Evolutionary conservation across 2,888 invertebrate species (phyloP).

Genomic region (Caradrina clavipalpis): DNA sequence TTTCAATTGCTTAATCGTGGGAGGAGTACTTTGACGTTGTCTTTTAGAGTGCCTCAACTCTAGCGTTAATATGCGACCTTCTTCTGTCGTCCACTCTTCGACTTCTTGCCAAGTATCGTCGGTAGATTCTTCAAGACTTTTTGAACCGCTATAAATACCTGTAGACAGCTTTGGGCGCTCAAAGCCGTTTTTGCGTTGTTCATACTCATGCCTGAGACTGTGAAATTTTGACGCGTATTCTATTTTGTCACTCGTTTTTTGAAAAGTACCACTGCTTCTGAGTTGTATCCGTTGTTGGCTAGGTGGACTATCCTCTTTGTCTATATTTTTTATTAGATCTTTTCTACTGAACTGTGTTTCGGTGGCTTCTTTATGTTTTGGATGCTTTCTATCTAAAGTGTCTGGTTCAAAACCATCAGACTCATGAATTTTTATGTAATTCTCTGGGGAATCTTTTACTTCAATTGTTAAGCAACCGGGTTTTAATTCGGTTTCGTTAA

Average conservation of each 20-base stretch:
- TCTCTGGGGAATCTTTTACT: conserved; percentile 95
- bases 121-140: conserved; percentile 74
- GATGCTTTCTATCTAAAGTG: conserved; percentile 95
- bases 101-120: conserved; percentile 80
- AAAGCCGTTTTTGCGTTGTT: conserved; percentile 90
- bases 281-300: conserved; percentile 92
- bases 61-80: conserved; percentile 93
- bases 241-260: conserved; percentile 85
- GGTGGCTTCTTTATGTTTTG: conserved; percentile 79
- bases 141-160: conserved; percentile 76
- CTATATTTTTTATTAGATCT: conserved; percentile 78
- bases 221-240: conserved; percentile 89
- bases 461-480: conserved; percentile 96
- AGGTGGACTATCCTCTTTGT: conserved; percentile 68
- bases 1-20: conserved; percentile 85
- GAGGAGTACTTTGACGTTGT: conserved; percentile 92
- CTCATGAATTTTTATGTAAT: conserved; percentile 94
- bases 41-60: conserved; percentile 94
- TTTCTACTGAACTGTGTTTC: conserved; percentile 81
- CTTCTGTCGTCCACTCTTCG: conserved; percentile 86
- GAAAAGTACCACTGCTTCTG: conserved; percentile 93
- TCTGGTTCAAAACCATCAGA: conserved; percentile 96
- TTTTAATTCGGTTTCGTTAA: conserved; percentile 89
- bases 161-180: conserved; percentile 82
- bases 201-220: conserved; percentile 94